Conservation (phyloP, 2,113 vertebrate species). For the Riparia riparia region DNA sequence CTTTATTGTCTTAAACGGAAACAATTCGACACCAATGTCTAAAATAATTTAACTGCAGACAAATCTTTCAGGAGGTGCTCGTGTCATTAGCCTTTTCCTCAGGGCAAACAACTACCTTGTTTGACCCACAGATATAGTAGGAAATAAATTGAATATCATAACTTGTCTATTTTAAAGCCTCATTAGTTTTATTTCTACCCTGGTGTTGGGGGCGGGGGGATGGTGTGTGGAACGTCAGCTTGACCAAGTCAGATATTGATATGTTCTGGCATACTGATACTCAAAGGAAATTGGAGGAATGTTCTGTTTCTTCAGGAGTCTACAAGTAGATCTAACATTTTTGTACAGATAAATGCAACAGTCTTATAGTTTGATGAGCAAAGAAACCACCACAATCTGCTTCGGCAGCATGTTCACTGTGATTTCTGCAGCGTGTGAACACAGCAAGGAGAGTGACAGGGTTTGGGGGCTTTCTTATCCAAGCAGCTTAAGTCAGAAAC, state of each 20-base stretch:
- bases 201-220: rapidly evolving
- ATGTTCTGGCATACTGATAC: background rate
- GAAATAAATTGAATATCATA: background rate
- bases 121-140: background rate
- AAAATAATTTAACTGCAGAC: background rate
- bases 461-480: conserved; percentile 33
- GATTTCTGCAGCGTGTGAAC: conserved; percentile 52
- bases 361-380: conserved; percentile 12
- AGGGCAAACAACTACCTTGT: background rate
- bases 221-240: background rate
- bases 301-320: background rate
- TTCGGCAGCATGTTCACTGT: conserved; percentile 22
- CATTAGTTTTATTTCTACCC: background rate
- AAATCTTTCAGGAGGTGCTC: background rate
- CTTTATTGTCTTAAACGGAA: background rate
- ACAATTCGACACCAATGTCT: background rate
- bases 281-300: background rate
- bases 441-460: background rate
- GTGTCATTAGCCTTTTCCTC: background rate
- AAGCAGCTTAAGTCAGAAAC: conserved; percentile 33
- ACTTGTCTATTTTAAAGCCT: background rate
- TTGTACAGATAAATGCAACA: conserved; percentile 20
- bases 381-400: conserved; percentile 50
- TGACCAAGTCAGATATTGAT: background rate
- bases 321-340: conserved; percentile 20